phyloP scores from a whole-genome alignment of 2,888 invertebrate genomes.

The Melikaiella ostensackeni region DNA sequence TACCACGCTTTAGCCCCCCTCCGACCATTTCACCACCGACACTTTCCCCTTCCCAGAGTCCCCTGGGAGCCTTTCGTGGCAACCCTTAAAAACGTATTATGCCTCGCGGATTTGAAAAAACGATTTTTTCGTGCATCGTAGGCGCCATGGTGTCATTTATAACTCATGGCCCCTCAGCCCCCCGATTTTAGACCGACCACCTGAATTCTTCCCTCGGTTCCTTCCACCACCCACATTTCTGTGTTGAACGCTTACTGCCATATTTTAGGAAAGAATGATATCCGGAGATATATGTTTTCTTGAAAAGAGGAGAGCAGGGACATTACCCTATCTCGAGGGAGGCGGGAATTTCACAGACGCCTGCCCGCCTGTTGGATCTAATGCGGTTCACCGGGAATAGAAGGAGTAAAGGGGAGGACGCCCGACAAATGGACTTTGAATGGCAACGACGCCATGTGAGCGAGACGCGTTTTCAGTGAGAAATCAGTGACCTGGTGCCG shows the following conservation, averaged over 20 bases:
- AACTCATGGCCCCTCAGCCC: slow-evolving; percentile 49
- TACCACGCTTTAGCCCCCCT: slow-evolving; percentile 39
- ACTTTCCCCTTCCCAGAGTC: background rate
- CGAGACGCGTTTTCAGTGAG: slow-evolving; percentile 44
- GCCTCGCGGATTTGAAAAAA: slow-evolving; percentile 61
- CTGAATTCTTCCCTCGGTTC: background rate
- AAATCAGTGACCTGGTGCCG: slow-evolving; percentile 45
- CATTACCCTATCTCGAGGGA: slow-evolving; percentile 49
- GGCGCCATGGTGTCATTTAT: slow-evolving; percentile 61
- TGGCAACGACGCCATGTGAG: slow-evolving; percentile 51
- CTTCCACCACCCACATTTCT: background rate
- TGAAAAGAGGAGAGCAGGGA: slow-evolving; percentile 49
- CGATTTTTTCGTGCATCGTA: slow-evolving; percentile 58
- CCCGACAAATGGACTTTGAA: slow-evolving; percentile 45
- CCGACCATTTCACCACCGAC: background rate
- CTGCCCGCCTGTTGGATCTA: slow-evolving; percentile 52
- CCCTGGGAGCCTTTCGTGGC: slow-evolving; percentile 42
- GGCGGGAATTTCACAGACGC: slow-evolving; percentile 52
- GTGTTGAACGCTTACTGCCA: background rate
- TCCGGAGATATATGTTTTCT: slow-evolving; percentile 56
- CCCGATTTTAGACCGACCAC: slow-evolving; percentile 25
- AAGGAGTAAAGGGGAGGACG: background rate
- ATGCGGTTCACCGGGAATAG: slow-evolving; percentile 11
- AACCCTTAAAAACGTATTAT: slow-evolving; percentile 65
- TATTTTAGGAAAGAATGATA: slow-evolving; percentile 49